Percentiles rank a stretch among this genome's conserved stretches.
These are phyloP conservation scores for Steinernema hermaphroditum DNA, from an alignment of 2,888 invertebrate species.

Conservation along the genomic window DNA sequence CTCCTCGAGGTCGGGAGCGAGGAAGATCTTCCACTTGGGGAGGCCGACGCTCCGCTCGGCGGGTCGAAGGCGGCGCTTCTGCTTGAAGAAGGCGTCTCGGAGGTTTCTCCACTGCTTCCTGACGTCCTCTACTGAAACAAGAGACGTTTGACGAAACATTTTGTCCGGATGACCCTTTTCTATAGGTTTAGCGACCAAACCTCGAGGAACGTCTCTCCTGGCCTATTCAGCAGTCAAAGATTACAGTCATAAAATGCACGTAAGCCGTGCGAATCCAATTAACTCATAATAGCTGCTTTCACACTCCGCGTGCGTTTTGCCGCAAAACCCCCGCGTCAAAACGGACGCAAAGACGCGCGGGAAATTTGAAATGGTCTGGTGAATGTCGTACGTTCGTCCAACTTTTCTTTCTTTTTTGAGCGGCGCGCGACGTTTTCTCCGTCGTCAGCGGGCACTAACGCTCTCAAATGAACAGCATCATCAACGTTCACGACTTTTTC, in stretches of 20 bases:
- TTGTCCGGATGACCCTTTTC: background rate
- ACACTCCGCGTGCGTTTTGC: background rate
- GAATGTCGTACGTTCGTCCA: too few species aligned
- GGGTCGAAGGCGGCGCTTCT: background rate
- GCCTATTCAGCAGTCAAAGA: background rate
- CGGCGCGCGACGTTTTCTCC: too few species aligned
- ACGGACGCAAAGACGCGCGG: too few species aligned
- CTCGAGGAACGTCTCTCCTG: background rate
- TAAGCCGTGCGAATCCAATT: background rate
- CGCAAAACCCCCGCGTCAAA: too few species aligned
- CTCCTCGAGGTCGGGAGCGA: background rate
- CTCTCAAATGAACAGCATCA: too few species aligned
- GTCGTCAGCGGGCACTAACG: too few species aligned
- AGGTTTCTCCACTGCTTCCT: background rate
- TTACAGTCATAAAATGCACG: too few species aligned
- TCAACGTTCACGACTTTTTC: too few species aligned
- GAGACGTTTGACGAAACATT: background rate
- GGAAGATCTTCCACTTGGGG: background rate
- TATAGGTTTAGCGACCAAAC: background rate
- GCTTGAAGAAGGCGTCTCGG: background rate
- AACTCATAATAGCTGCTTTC: background rate
- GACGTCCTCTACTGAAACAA: background rate
- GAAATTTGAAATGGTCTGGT: too few species aligned
- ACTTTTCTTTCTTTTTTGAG: too few species aligned
- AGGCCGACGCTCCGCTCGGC: background rate